Percentiles rank a stretch among this genome's conserved stretches.
Conservation (phyloP, 2,797 vertebrate genomes). For the Rhyacichthys aspro region DNA sequence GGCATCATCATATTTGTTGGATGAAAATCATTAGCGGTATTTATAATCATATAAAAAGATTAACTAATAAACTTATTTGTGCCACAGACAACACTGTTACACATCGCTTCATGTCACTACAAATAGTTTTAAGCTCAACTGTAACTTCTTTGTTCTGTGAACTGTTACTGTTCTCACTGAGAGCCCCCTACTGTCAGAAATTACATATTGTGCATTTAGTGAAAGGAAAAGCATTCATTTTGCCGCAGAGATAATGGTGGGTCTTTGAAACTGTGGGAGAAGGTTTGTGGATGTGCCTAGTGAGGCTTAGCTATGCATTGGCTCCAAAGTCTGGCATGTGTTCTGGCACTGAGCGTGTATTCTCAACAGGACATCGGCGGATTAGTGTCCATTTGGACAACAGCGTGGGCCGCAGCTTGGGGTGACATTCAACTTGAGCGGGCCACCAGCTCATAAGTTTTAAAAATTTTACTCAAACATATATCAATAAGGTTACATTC, state of each 20-base stretch:
- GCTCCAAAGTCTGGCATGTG: slow-evolving; percentile 71
- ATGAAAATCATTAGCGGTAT: too few species aligned
- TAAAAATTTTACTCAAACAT: slow-evolving; percentile 17
- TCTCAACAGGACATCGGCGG: slow-evolving; percentile 75
- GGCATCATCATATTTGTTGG: too few species aligned
- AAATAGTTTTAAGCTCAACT: background rate
- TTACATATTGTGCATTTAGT: background rate
- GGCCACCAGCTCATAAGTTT: slow-evolving; percentile 57
- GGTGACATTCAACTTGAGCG: slow-evolving; percentile 77
- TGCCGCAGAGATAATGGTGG: slow-evolving; percentile 26
- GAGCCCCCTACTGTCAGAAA: background rate
- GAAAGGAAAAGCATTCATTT: slow-evolving; percentile 1
- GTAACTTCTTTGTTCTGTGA: background rate
- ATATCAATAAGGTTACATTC: background rate
- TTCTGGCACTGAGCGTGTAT: slow-evolving; percentile 67
- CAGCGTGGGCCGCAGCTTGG: slow-evolving; percentile 74
- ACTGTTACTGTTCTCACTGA: background rate
- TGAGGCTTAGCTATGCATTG: slow-evolving; percentile 75
- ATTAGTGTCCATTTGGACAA: slow-evolving; percentile 80
- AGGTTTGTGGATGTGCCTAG: slow-evolving; percentile 65
- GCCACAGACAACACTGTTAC: background rate
- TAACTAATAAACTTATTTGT: background rate
- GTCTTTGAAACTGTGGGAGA: slow-evolving; percentile 54
- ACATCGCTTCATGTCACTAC: too few species aligned
- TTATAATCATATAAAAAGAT: too few species aligned